Percentiles rank a stretch among this genome's conserved stretches.
phyloP scores from a whole-genome alignment of 1,140 invertebrate genomes.

The Theocolax elegans region DNA sequence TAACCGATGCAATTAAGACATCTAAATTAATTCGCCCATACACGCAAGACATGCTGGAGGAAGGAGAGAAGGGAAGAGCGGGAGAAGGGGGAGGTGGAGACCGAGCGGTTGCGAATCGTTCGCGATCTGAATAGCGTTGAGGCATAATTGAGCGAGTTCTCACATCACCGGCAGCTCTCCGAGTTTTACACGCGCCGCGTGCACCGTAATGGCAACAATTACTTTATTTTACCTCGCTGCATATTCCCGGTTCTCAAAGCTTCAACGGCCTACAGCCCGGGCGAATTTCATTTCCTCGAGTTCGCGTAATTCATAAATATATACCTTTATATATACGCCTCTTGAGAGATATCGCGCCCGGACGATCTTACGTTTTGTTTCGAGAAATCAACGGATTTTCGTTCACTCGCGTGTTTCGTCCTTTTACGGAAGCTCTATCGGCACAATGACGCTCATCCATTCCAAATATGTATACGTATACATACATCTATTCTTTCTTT shows the following conservation, averaged over 20 bases:
- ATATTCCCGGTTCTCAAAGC: constrained; percentile 58
- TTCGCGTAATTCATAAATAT: background rate
- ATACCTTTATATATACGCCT: background rate
- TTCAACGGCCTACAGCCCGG: background rate
- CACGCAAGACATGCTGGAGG: constrained; percentile 29
- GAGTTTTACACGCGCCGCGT: constrained; percentile 47
- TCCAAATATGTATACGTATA: no score
- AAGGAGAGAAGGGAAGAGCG: no score
- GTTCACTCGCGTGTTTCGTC: no score
- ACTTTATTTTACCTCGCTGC: constrained; percentile 61
- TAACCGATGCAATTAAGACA: constrained; percentile 67
- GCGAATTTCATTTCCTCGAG: constrained; percentile 59
- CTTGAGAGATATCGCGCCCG: background rate
- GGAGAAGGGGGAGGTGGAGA: no score
- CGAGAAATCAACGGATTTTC: no score
- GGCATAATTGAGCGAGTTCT: constrained; percentile 65
- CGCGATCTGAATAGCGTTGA: constrained; percentile 54
- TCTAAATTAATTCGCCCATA: constrained; percentile 64
- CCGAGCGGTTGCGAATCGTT: no score
- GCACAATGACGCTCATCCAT: constrained; percentile 41
- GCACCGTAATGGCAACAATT: constrained; percentile 64
- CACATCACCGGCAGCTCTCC: constrained; percentile 52
- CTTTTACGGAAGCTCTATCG: background rate
- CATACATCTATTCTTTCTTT: no score
- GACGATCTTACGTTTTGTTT: constrained; percentile 8